These are phyloP conservation scores for Pardosa pseudoannulata DNA, from an alignment of 2,888 invertebrate species.

Conservation along the genomic window DNA sequence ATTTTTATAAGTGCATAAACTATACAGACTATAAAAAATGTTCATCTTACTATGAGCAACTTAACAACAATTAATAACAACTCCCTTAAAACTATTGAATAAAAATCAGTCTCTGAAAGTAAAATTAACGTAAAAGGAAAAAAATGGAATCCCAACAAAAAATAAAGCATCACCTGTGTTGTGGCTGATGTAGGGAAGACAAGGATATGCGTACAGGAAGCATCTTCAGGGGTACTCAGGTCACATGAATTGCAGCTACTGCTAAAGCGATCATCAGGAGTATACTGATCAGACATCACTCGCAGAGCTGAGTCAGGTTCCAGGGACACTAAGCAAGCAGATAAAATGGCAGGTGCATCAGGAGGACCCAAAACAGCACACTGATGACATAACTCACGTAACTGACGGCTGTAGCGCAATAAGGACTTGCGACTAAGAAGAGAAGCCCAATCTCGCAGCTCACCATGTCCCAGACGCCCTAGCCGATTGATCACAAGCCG, in stretches of 20 bases:
- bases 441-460: slow-evolving; percentile 98
- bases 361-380: slow-evolving; percentile 89
- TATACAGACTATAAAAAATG: too few species aligned
- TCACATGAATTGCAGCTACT: slow-evolving; percentile 89
- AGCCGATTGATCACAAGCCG: slow-evolving; percentile 96
- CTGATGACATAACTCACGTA: slow-evolving; percentile 93
- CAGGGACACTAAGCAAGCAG: slow-evolving; percentile 97
- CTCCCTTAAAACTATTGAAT: too few species aligned
- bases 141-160: too few species aligned
- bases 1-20: too few species aligned
- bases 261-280: slow-evolving; percentile 94
- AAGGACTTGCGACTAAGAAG: slow-evolving; percentile 93
- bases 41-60: too few species aligned
- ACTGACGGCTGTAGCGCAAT: slow-evolving; percentile 88
- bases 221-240: slow-evolving; percentile 96
- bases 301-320: slow-evolving; percentile 92
- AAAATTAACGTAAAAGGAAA: too few species aligned
- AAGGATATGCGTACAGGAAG: slow-evolving; percentile 97
- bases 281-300: slow-evolving; percentile 93
- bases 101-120: too few species aligned
- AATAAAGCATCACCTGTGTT: slow-evolving; percentile 84
- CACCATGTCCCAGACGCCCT: slow-evolving; percentile 98
- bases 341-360: slow-evolving; percentile 93
- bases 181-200: slow-evolving; percentile 98
- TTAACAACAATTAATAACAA: too few species aligned